These are phyloP conservation scores for Callorhinus ursinus DNA, from an alignment of 2,113 vertebrate species.

Conservation along the genomic window DNA sequence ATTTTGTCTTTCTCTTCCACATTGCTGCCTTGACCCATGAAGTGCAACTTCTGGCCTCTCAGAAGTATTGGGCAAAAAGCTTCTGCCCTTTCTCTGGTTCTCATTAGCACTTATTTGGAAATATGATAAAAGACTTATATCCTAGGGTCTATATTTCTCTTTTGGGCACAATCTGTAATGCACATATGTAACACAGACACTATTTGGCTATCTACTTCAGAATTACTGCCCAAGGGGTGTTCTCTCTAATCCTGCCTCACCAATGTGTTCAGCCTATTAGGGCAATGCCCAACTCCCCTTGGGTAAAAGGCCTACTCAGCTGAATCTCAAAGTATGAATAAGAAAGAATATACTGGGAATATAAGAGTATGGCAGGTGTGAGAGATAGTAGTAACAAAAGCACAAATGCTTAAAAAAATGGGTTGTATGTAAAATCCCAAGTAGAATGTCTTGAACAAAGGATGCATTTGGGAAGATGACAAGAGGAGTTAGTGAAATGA, in stretches of 20 bases:
- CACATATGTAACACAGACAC: not conserved
- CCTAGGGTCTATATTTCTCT: not conserved
- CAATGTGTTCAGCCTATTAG: not conserved
- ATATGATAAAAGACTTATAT: not conserved
- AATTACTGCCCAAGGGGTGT: not conserved
- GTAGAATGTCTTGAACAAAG: not conserved
- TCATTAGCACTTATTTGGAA: not conserved
- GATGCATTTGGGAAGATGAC: not conserved
- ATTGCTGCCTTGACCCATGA: not conserved
- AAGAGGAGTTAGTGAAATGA: conserved; percentile 16
- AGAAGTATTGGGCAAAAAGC: not conserved
- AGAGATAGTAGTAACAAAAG: conserved; percentile 8
- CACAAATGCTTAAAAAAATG: conserved; percentile 12
- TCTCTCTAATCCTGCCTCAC: not conserved
- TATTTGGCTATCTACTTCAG: not conserved
- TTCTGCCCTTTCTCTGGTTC: not conserved
- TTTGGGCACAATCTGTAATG: not conserved
- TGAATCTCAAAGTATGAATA: conserved; percentile 2
- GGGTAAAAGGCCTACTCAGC: not conserved
- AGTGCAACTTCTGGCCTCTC: not conserved
- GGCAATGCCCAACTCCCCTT: not conserved
- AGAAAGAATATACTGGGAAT: not conserved
- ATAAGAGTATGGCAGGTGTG: not conserved
- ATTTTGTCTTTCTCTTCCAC: not conserved
- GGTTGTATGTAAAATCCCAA: not conserved